These are phyloP conservation scores for Caretta caretta DNA, from an alignment of 2,113 vertebrate genomes.

Conservation along the genomic window DNA sequence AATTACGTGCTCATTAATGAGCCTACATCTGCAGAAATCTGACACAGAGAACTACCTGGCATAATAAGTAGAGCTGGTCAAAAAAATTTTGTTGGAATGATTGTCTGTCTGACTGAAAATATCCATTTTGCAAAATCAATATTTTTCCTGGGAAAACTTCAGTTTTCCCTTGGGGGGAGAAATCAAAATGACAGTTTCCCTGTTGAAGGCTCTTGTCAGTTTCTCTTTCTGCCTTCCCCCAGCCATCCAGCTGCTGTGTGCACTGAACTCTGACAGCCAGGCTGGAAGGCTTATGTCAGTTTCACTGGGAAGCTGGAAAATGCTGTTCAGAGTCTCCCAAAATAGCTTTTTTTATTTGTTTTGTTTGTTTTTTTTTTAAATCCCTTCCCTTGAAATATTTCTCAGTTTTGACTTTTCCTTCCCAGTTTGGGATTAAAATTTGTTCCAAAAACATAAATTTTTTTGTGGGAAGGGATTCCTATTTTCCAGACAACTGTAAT, in stretches of 20 bases:
- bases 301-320: not conserved
- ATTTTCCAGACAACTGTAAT: not conserved
- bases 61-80: not conserved
- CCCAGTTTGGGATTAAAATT: not conserved
- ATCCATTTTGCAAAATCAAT: not conserved
- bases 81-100: not conserved
- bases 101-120: not conserved
- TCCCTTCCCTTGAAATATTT: too few relatives aligned
- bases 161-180: not conserved
- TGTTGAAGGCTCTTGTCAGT: not conserved
- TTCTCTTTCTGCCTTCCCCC: not conserved
- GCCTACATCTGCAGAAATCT: conserved; percentile 44
- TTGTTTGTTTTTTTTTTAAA: too few relatives aligned
- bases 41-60: conserved; percentile 19
- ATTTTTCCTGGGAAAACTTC: not conserved
- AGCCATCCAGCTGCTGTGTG: not conserved
- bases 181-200: not conserved
- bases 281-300: not conserved
- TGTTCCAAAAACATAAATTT: not conserved
- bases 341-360: not conserved
- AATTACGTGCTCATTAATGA: conserved; percentile 58
- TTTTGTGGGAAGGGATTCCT: not conserved
- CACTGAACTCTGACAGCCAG: not conserved
- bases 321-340: not conserved
- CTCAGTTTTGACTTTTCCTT: not conserved